These are phyloP conservation scores for Drosophila sturtevanti DNA, from an alignment of 1,140 invertebrate species.

Conservation along the genomic window DNA sequence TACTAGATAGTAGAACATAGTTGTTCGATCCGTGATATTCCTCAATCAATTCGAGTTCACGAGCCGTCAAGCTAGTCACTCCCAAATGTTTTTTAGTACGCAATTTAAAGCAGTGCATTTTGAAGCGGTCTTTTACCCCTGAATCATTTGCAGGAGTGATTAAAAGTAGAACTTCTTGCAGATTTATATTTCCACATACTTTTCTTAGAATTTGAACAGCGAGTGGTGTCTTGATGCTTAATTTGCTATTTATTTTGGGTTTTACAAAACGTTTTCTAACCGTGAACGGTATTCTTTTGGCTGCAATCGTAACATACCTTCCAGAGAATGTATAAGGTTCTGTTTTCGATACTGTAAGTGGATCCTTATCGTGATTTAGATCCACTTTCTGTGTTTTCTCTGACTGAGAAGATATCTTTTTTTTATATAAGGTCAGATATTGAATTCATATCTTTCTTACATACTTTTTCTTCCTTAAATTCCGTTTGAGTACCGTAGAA, in stretches of 20 bases:
- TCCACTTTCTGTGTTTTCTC: not conserved
- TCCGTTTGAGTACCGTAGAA: no score
- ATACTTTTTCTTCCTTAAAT: no score
- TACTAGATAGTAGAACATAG: not conserved
- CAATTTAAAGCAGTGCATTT: not conserved
- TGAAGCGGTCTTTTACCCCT: not conserved
- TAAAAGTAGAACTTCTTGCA: not conserved
- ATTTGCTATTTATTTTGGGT: not conserved
- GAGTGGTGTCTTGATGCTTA: not conserved
- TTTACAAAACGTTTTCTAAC: not conserved
- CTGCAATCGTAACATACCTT: not conserved
- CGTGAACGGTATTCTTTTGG: not conserved
- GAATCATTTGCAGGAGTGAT: not conserved
- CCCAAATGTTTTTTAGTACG: not conserved
- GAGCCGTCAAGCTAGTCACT: not conserved
- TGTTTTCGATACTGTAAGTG: not conserved
- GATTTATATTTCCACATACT: not conserved
- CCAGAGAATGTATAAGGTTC: not conserved
- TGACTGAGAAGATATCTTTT: not conserved
- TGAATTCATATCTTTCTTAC: no score
- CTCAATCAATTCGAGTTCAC: constrained; percentile 2
- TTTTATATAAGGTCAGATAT: no score
- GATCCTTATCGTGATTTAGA: no score
- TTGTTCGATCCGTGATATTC: not conserved
- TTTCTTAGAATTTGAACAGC: not conserved